Evolutionary conservation across 2,888 invertebrate species (phyloP).

Genomic region (Hirtodrosophila histrioides): DNA sequence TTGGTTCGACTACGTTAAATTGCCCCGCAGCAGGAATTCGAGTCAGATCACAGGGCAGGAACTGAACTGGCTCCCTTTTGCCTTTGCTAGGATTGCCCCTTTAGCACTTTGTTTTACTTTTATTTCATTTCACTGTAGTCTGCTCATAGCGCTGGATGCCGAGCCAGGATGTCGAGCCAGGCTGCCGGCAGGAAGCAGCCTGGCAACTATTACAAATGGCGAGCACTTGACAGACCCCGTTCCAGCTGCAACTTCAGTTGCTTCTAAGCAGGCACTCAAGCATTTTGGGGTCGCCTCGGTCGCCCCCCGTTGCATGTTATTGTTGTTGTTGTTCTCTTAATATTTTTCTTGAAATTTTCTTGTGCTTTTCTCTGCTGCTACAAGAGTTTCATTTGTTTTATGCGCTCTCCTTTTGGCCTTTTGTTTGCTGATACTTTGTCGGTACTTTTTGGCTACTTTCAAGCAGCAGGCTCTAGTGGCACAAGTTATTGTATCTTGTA

Average conservation of each 20-base stretch:
- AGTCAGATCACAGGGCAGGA: slow-evolving; percentile 15
- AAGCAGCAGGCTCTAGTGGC: slow-evolving; percentile 69
- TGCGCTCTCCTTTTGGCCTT: slow-evolving; percentile 74
- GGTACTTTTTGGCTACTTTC: slow-evolving; percentile 79
- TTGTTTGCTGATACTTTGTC: slow-evolving; percentile 81
- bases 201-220: slow-evolving; percentile 77
- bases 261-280: slow-evolving; percentile 61
- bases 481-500: slow-evolving; percentile 79
- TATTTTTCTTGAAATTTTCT: slow-evolving; percentile 78
- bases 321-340: slow-evolving; percentile 73
- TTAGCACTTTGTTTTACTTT: slow-evolving; percentile 70
- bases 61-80: slow-evolving; percentile 1
- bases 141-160: slow-evolving; percentile 28
- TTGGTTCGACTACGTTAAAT: slow-evolving; percentile 76
- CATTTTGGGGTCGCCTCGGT: slow-evolving; percentile 43
- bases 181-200: slow-evolving; percentile 34
- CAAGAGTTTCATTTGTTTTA: slow-evolving; percentile 81
- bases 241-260: slow-evolving; percentile 40
- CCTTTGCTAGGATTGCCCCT: slow-evolving; percentile 31
- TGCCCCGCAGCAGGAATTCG: slow-evolving; percentile 61
- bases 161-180: slow-evolving; percentile 33
- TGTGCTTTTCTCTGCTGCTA: slow-evolving; percentile 72
- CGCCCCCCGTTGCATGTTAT: neutral
- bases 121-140: slow-evolving; percentile 53
- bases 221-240: slow-evolving; percentile 35